Evolutionary conservation across 1,140 invertebrate genomes (phyloP).

Genomic region (Melipona quadrifasciata): DNA sequence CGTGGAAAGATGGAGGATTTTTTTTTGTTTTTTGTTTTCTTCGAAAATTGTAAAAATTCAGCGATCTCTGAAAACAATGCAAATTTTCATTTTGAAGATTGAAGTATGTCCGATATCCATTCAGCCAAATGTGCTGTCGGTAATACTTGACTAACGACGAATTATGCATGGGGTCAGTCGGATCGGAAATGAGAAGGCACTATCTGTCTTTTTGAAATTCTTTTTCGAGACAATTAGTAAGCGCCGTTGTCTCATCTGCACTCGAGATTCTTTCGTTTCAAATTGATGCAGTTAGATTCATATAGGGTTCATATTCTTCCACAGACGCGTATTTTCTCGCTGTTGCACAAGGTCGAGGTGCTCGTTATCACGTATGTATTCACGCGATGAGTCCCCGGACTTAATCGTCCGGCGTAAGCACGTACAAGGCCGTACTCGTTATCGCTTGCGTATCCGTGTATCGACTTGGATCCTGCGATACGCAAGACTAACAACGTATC

Average conservation of each 20-base stretch:
- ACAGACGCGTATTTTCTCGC: conserved; percentile 12
- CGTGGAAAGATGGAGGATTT: too few species aligned
- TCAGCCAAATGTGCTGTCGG: too few species aligned
- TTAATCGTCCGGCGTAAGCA: conserved; percentile 66
- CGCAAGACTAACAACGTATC: conserved; percentile 7
- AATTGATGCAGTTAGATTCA: not conserved
- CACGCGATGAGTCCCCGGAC: conserved; percentile 69
- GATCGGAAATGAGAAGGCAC: too few species aligned
- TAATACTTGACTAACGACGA: too few species aligned
- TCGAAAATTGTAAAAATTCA: too few species aligned
- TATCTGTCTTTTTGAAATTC: not conserved
- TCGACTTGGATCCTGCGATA: conserved; percentile 41
- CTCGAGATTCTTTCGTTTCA: not conserved
- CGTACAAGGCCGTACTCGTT: conserved; percentile 67
- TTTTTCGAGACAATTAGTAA: not conserved
- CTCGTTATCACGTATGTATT: conserved; percentile 62
- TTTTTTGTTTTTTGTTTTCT: too few species aligned
- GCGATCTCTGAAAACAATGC: too few species aligned
- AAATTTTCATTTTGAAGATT: too few species aligned
- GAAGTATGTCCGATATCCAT: too few species aligned
- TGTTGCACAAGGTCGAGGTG: conserved; percentile 51
- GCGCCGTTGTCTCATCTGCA: not conserved
- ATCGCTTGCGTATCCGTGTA: conserved; percentile 67
- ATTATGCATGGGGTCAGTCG: too few species aligned
- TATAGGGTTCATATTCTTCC: conserved; percentile 11